Evolutionary conservation across 2,888 invertebrate species (phyloP).

Genomic region (Lathronympha strigana): DNA sequence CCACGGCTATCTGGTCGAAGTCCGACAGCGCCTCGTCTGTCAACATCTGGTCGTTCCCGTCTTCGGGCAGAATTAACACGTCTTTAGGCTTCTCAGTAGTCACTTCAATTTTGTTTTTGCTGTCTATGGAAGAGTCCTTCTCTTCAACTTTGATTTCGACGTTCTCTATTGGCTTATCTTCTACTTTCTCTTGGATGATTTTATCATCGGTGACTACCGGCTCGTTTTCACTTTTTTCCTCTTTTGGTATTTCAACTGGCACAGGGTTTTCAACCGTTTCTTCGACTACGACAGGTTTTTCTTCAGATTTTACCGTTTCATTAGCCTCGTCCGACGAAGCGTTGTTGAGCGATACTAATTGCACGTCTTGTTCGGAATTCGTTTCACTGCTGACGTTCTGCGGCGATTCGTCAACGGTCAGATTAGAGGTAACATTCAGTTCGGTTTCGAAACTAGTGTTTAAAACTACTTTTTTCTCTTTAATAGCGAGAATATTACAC

Average conservation of each 20-base stretch:
- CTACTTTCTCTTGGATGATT: slow-evolving; percentile 54
- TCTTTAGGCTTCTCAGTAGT: slow-evolving; percentile 68
- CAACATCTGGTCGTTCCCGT: slow-evolving; percentile 65
- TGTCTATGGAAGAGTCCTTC: slow-evolving; percentile 63
- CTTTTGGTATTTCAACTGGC: slow-evolving; percentile 62
- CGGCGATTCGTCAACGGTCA: slow-evolving; percentile 71
- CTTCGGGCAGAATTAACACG: slow-evolving; percentile 53
- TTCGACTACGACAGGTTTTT: slow-evolving; percentile 57
- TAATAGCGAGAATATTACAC: slow-evolving; percentile 89
- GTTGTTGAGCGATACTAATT: slow-evolving; percentile 65
- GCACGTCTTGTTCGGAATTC: slow-evolving; percentile 67
- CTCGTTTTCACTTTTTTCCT: slow-evolving; percentile 63
- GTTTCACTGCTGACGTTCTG: slow-evolving; percentile 65
- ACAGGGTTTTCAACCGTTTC: slow-evolving; percentile 56
- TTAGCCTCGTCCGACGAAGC: slow-evolving; percentile 65
- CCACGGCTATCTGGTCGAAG: slow-evolving; percentile 79
- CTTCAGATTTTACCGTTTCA: slow-evolving; percentile 64
- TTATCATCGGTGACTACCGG: slow-evolving; percentile 57
- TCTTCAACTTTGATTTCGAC: slow-evolving; percentile 57
- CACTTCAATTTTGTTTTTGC: slow-evolving; percentile 62
- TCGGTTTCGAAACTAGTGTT: slow-evolving; percentile 85
- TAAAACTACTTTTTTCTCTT: slow-evolving; percentile 86
- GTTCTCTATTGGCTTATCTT: slow-evolving; percentile 52
- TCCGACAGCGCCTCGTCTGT: slow-evolving; percentile 82
- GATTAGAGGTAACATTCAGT: slow-evolving; percentile 75